phyloP scores from a whole-genome alignment of 2,888 invertebrate genomes.

The Holacanthella duospinosa region DNA sequence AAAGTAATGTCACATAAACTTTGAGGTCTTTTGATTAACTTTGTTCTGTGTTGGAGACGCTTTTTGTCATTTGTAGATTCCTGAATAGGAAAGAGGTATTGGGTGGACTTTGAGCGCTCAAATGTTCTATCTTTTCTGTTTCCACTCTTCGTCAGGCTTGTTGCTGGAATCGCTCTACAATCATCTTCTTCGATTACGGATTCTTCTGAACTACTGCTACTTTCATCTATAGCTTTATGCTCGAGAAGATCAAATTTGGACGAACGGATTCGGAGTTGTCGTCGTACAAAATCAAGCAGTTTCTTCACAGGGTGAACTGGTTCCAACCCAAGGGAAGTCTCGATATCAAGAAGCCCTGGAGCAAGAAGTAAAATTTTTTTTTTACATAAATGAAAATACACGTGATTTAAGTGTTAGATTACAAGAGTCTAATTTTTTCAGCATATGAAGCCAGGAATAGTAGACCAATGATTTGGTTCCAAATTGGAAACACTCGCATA shows the following conservation, averaged over 20 bases:
- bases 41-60: too few species aligned
- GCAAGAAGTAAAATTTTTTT: neutral
- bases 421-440: neutral
- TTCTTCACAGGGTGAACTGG: neutral
- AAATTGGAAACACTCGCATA: conserved; percentile 15
- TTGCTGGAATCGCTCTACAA: too few species aligned
- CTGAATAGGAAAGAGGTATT: neutral
- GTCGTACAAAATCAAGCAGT: neutral
- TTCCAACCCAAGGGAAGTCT: neutral
- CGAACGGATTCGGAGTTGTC: neutral
- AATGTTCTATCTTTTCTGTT: too few species aligned
- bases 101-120: neutral
- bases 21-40: too few species aligned
- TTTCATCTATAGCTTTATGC: neutral
- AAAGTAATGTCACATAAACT: too few species aligned
- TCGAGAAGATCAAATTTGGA: neutral
- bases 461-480: neutral
- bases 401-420: too few species aligned
- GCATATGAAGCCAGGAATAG: neutral
- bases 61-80: neutral
- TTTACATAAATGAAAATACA: too few species aligned
- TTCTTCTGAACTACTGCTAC: neutral
- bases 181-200: neutral
- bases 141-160: too few species aligned
- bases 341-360: neutral